Conservation (phyloP, 2,797 vertebrate species). For the Acrossocheilus wenchowensis region DNA sequence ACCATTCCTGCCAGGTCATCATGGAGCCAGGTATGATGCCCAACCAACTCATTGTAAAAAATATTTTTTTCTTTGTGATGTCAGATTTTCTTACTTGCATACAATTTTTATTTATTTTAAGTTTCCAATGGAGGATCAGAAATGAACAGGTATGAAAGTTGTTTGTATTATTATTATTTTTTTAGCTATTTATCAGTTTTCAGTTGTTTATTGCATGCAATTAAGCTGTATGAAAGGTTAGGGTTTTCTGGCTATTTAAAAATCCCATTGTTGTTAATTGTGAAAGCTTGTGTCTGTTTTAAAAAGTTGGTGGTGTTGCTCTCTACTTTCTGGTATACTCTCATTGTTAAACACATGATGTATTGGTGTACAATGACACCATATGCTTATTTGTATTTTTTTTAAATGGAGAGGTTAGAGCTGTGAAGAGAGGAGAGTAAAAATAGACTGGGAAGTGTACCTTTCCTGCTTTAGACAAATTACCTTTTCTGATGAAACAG, state of each 20-base stretch:
- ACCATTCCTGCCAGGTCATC: constrained; percentile 90
- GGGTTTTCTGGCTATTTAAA: constrained; percentile 5
- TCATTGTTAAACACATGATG: constrained; percentile 52
- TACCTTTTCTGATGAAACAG: constrained; percentile 66
- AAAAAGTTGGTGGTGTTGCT: constrained; percentile 6
- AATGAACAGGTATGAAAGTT: constrained; percentile 12
- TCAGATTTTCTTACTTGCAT: not conserved
- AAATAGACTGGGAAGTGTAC: constrained; percentile 52
- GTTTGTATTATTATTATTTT: not conserved
- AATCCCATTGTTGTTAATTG: constrained; percentile 1
- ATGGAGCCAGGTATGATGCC: constrained; percentile 67
- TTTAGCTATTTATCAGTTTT: not conserved
- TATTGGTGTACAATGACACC: constrained; percentile 60
- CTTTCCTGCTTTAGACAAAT: constrained; percentile 60
- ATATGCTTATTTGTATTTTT: constrained; percentile 58
- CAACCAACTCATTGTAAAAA: not conserved
- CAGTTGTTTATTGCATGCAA: not conserved
- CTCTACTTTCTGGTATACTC: constrained; percentile 42
- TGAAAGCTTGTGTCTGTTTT: not conserved
- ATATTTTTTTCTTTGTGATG: not conserved
- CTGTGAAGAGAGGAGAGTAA: constrained; percentile 35
- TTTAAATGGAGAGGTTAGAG: constrained; percentile 54
- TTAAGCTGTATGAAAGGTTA: not conserved
- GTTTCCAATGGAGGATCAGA: constrained; percentile 37
- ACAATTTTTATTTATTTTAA: constrained; percentile 13